These are phyloP conservation scores for Sebastes cheni DNA, from an alignment of 2,797 vertebrate genomes.

Conservation along the genomic window DNA sequence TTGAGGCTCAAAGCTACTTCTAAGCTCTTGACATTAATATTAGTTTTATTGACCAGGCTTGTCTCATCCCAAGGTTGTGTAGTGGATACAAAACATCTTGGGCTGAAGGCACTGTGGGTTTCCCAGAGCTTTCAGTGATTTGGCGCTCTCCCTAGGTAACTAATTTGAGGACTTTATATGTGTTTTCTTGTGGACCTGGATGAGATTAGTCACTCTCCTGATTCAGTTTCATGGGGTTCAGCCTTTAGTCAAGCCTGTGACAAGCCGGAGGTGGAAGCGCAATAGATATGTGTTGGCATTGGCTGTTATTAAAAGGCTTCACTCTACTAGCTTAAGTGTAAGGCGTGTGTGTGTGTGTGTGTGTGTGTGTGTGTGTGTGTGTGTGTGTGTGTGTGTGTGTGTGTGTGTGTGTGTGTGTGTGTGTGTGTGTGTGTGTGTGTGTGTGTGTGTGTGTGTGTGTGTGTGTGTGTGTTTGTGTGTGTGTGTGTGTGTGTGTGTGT, in stretches of 20 bases:
- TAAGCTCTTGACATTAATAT: constrained; percentile 58
- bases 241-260: constrained; percentile 45
- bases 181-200: constrained; percentile 15
- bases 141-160: not conserved
- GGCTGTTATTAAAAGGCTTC: constrained; percentile 6
- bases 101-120: constrained; percentile 51
- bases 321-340: constrained; percentile 6
- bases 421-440: not conserved
- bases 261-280: constrained; percentile 26
- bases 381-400: not conserved
- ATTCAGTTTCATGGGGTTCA: constrained; percentile 32
- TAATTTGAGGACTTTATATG: constrained; percentile 37
- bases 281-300: not conserved
- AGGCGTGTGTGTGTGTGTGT: not conserved
- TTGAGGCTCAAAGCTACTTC: constrained; percentile 34
- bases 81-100: constrained; percentile 56
- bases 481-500: not conserved
- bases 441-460: not conserved
- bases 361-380: not conserved
- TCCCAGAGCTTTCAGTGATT: constrained; percentile 34
- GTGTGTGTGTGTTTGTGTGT: not conserved
- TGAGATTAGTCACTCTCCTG: constrained; percentile 46
- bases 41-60: constrained; percentile 66
- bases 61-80: constrained; percentile 54
- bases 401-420: not conserved